A percentile compares a stretch with the other conserved stretches of the same genome.
Evolutionary conservation across 2,888 invertebrate genomes (phyloP).

Genomic region (Eugnorisma glareosa): DNA sequence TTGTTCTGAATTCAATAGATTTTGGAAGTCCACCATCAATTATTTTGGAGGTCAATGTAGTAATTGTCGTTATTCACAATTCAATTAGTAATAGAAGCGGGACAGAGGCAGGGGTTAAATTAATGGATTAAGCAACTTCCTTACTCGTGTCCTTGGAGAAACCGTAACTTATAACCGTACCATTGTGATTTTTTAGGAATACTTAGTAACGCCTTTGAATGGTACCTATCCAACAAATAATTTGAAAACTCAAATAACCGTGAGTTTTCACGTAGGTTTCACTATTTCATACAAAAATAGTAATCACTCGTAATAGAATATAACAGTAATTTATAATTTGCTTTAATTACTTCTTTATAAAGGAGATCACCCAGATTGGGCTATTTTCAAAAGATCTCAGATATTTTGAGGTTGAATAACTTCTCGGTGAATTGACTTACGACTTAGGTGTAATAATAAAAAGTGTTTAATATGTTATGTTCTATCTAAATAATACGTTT

Average conservation of each 20-base stretch:
- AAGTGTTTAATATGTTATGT: too few relatives aligned
- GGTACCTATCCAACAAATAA: not conserved
- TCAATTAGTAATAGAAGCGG: slow-evolving; percentile 9
- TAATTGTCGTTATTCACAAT: slow-evolving; percentile 22
- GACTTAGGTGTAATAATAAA: too few relatives aligned
- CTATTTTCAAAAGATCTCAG: too few relatives aligned
- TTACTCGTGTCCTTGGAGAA: not conserved
- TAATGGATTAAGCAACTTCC: not conserved
- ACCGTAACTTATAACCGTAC: not conserved
- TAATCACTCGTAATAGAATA: too few relatives aligned
- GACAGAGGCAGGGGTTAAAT: not conserved
- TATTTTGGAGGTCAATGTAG: slow-evolving; percentile 24
- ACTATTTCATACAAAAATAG: not conserved
- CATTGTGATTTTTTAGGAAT: not conserved
- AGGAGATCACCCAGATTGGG: too few relatives aligned
- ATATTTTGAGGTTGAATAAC: too few relatives aligned
- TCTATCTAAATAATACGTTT: too few relatives aligned
- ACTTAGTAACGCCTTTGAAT: not conserved
- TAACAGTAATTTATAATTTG: not conserved
- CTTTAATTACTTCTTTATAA: not conserved
- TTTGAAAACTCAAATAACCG: not conserved
- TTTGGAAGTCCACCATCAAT: slow-evolving; percentile 33
- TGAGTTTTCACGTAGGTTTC: not conserved
- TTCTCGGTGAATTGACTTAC: too few relatives aligned
- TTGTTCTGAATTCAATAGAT: slow-evolving; percentile 54